Base-by-base conservation (phyloP, 2,113 vertebrate genomes). In the Garra rufa region DNA sequence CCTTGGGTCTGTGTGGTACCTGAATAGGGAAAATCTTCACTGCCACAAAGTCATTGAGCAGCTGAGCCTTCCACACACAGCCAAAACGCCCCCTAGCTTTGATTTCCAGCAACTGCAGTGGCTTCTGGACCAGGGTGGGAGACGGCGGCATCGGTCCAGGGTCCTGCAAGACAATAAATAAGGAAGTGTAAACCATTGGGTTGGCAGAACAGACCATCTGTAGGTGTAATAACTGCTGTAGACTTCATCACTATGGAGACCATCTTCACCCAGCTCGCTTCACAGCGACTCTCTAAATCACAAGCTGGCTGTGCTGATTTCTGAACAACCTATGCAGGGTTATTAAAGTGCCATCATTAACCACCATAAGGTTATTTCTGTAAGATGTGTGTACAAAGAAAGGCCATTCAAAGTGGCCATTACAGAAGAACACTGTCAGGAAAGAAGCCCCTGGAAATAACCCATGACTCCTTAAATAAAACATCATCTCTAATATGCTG, bases 1-100 rank as follows among this genome's bases (percentile, higher is more conserved):
- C 41, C 44, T 52, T 10, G 46, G 10, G 30, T 81, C 55, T 46
- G 6, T 21, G 24, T 14, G 30, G 2, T 92, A 99, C 98, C 97
- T 99, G 98, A 85, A 98, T 95, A 3, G 98, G 97, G 93, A 99
- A 99, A 94, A 99, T 98, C 94, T 99, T 99, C 30, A 99, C 98
- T 0, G 98, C 98, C 61, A 99, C 98, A 0, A 97, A 96, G 28
- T 99, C 98, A 8, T 93, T 98, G 14, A 99, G 95, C 44, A 99
- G 95, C 87, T 98, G 97, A 24, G 98, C 98, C 92, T 99, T 99
- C 98, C 98, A 99, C 10, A 99, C 98, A 50, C 98, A 99, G 63
- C 98, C 98, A 82, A 99, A 99, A 83, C 98, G 96, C 87, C 98
- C 98, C 88, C 97, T 96, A 83, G 98, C 97, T 93, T 99, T 99